Evolutionary conservation across 1,140 invertebrate genomes (phyloP).

Genomic region (Hyposmocoma kahamanoa): DNA sequence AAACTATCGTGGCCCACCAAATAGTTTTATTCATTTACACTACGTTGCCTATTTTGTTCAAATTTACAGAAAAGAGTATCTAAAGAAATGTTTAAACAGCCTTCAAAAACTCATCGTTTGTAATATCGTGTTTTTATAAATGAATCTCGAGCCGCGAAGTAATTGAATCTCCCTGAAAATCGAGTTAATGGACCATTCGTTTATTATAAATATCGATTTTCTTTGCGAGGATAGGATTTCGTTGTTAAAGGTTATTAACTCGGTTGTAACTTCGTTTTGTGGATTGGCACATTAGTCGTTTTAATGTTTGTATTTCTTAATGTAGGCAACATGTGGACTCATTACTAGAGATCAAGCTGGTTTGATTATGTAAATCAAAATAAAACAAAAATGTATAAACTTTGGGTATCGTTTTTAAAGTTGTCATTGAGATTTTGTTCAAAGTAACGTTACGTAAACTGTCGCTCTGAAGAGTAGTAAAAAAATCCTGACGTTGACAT

Average conservation of each 20-base stretch:
- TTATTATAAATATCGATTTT: constrained; percentile 26
- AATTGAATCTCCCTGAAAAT: constrained; percentile 23
- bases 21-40: too few species aligned
- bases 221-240: not conserved
- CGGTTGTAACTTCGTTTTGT: too few species aligned
- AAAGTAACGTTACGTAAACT: not conserved
- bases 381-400: not conserved
- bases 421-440: not conserved
- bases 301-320: too few species aligned
- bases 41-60: too few species aligned
- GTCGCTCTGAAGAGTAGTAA: not conserved
- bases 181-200: constrained; percentile 24
- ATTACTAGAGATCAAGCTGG: too few species aligned
- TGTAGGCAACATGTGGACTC: too few species aligned
- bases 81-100: too few species aligned
- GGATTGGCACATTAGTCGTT: too few species aligned
- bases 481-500: too few species aligned
- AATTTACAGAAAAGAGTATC: too few species aligned
- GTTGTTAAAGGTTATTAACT: not conserved
- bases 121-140: not conserved
- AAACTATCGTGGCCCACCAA: too few species aligned
- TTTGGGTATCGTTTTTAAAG: not conserved
- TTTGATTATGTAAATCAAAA: too few species aligned
- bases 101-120: not conserved
- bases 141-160: constrained; percentile 11